Evolutionary conservation across 1,140 invertebrate species (phyloP).

Genomic region (Drosophila chauvacae): DNA sequence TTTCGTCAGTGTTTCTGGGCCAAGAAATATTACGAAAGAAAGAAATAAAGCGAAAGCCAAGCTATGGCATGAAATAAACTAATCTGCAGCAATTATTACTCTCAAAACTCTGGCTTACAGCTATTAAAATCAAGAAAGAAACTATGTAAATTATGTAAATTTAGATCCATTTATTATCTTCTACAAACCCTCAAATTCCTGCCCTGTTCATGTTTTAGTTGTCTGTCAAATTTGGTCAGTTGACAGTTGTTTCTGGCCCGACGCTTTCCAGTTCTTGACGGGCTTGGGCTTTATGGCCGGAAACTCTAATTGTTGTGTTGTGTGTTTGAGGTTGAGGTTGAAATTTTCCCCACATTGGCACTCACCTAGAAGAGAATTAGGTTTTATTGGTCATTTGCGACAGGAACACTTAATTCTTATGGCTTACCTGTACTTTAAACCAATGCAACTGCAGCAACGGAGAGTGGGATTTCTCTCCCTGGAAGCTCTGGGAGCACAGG

Average conservation of each 20-base stretch:
- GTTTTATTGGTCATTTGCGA: conserved; percentile 6
- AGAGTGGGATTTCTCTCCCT: conserved; percentile 23
- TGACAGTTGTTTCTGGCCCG: conserved; percentile 71
- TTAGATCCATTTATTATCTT: not conserved
- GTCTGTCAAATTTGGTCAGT: conserved; percentile 47
- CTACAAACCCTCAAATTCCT: conserved; percentile 11
- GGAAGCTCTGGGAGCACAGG: conserved; percentile 4
- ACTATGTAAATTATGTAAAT: not conserved
- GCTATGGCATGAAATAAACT: not conserved
- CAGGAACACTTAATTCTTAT: conserved; percentile 29
- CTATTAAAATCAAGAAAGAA: not conserved
- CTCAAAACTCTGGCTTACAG: not conserved
- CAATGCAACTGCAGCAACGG: conserved; percentile 33
- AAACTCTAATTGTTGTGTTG: conserved; percentile 70
- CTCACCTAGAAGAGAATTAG: conserved; percentile 22
- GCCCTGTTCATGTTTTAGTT: conserved; percentile 32
- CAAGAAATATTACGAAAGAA: not conserved
- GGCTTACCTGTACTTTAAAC: conserved; percentile 41
- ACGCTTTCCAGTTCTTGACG: conserved; percentile 56
- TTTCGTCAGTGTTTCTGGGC: not conserved
- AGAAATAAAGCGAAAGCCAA: not conserved
- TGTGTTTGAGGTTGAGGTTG: conserved; percentile 41
- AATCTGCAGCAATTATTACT: too few relatives aligned
- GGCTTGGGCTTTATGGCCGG: conserved; percentile 71
- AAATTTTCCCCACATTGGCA: conserved; percentile 22